These are phyloP conservation scores for Cyclopterus lumpus DNA, from an alignment of 2,797 vertebrate species.

Conservation along the genomic window DNA sequence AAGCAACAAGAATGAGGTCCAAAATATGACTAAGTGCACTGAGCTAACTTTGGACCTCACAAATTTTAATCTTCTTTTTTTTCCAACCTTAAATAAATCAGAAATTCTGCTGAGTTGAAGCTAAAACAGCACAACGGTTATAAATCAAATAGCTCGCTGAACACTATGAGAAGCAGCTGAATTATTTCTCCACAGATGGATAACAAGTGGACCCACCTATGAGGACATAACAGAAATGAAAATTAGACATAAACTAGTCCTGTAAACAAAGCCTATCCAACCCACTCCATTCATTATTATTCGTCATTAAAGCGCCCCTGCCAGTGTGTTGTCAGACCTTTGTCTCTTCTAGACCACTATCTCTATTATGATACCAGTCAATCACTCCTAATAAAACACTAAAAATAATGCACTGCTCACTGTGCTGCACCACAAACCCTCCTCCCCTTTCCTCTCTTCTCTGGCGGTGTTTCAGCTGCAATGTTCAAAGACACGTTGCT, in stretches of 20 bases:
- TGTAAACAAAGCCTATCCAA: conserved; percentile 25
- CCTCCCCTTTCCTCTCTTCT: conserved; percentile 11
- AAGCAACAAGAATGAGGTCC: conserved; percentile 53
- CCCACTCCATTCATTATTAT: conserved; percentile 33
- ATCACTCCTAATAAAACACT: conserved; percentile 52
- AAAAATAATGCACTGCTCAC: conserved; percentile 50
- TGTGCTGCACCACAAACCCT: conserved; percentile 18
- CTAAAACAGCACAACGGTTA: conserved; percentile 51
- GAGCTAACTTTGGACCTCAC: conserved; percentile 71
- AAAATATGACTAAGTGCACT: conserved; percentile 74
- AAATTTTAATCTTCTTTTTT: conserved; percentile 63
- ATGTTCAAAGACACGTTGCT: conserved; percentile 38
- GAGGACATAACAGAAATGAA: conserved; percentile 31
- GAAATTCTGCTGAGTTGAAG: conserved; percentile 62
- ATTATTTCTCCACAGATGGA: conserved; percentile 44
- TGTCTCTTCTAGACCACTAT: conserved; percentile 53
- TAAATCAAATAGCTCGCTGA: conserved; percentile 54
- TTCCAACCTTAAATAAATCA: conserved; percentile 72
- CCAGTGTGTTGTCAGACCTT: conserved; percentile 54
- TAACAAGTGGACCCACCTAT: conserved; percentile 32
- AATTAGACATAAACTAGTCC: conserved; percentile 23
- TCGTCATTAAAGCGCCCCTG: conserved; percentile 38
- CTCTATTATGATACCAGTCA: conserved; percentile 55
- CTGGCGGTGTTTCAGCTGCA: conserved; percentile 38
- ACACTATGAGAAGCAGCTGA: conserved; percentile 39